These are phyloP conservation scores for Azorinus chamasolen DNA, from an alignment of 2,888 invertebrate species.

Conservation along the genomic window DNA sequence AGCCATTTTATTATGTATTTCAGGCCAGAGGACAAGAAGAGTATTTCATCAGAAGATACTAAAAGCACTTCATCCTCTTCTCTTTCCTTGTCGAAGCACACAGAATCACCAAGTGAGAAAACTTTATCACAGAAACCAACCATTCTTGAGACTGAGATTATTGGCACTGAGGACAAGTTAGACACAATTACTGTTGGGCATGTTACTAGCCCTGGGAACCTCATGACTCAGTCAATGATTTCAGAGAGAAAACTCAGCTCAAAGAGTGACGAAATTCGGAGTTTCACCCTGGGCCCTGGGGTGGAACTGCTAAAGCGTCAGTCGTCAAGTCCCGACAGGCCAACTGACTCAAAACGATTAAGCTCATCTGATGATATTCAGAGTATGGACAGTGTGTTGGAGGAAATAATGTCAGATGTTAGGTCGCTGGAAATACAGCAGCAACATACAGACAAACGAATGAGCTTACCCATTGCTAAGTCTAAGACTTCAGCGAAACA, in stretches of 20 bases:
- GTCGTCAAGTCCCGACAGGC: conserved; percentile 55
- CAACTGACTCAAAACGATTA: conserved; percentile 36
- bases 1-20: conserved; percentile 37
- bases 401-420: conserved; percentile 86
- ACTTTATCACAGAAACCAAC: conserved; percentile 42
- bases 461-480: conserved; percentile 80
- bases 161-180: conserved; percentile 38
- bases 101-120: conserved; percentile 68
- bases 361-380: conserved; percentile 59
- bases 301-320: conserved; percentile 55
- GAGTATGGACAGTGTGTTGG: conserved; percentile 85
- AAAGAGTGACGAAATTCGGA: conserved; percentile 3
- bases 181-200: conserved; percentile 42
- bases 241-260: conserved; percentile 35
- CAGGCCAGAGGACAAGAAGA: conserved; percentile 76
- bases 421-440: conserved; percentile 84
- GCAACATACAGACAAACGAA: conserved; percentile 80
- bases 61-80: conserved; percentile 81
- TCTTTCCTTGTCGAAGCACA: conserved; percentile 65
- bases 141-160: conserved; percentile 73
- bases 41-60: conserved; percentile 72
- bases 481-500: conserved; percentile 79
- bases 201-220: conserved; percentile 29
- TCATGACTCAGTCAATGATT: conserved; percentile 59
- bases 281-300: conserved; percentile 37